A percentile compares a stretch with the other conserved stretches of the same genome.
These are phyloP conservation scores for Pangasius sanitwongsei DNA, from an alignment of 2,797 vertebrate genomes.

Conservation along the genomic window DNA sequence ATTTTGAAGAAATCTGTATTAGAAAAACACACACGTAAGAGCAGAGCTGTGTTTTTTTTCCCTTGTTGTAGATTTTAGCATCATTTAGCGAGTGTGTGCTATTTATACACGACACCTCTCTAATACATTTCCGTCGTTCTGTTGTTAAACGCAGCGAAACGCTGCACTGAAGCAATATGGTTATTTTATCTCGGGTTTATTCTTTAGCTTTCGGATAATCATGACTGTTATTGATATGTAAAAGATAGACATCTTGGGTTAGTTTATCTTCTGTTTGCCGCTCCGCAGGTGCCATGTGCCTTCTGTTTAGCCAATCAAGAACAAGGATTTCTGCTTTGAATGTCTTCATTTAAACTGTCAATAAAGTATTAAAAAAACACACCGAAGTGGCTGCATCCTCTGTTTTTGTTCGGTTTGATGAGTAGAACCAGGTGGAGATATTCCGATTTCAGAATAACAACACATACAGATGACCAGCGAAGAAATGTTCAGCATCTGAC, in stretches of 20 bases:
- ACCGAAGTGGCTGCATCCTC: not conserved
- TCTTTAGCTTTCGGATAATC: slow-evolving; percentile 42
- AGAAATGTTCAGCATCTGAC: not conserved
- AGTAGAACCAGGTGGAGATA: not conserved
- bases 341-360: slow-evolving; percentile 71
- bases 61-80: slow-evolving; percentile 27
- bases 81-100: slow-evolving; percentile 28
- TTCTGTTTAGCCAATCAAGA: slow-evolving; percentile 62
- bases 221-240: slow-evolving; percentile 45
- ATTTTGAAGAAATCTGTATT: slow-evolving; percentile 47
- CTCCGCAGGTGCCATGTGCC: slow-evolving; percentile 63
- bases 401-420: not conserved
- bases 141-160: not conserved
- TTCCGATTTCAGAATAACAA: not conserved
- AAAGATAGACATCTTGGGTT: slow-evolving; percentile 28
- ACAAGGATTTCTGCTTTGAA: slow-evolving; percentile 69
- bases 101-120: slow-evolving; percentile 35
- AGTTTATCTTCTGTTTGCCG: slow-evolving; percentile 36
- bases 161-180: not conserved
- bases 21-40: slow-evolving; percentile 18
- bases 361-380: slow-evolving; percentile 65
- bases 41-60: not conserved
- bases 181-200: slow-evolving; percentile 34
- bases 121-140: slow-evolving; percentile 6
- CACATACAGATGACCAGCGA: not conserved